A percentile compares a stretch with the other conserved stretches of the same genome.
These are phyloP conservation scores for Melanotaenia trifasciata DNA, from an alignment of 2,797 vertebrate species.

Conservation along the genomic window DNA sequence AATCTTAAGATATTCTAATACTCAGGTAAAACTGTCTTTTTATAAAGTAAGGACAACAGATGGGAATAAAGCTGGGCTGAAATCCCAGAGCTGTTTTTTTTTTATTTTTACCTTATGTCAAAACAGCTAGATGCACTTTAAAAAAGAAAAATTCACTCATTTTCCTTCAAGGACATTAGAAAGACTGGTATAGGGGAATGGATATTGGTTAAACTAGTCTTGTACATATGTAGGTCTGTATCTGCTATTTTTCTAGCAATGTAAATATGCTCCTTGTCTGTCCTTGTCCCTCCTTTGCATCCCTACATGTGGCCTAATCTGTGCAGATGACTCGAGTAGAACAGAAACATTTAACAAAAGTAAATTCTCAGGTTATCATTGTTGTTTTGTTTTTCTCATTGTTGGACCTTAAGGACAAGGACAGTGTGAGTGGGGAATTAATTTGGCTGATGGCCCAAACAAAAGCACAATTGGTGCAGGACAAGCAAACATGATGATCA, in stretches of 20 bases:
- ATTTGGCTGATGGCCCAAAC: background rate
- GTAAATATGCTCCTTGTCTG: background rate
- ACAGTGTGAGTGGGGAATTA: background rate
- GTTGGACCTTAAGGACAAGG: background rate
- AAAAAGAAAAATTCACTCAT: conserved; percentile 10
- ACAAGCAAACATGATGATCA: conserved; percentile 17
- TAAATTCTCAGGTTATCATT: conserved; percentile 1
- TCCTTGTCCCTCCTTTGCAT: background rate
- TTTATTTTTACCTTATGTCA: background rate
- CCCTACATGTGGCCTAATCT: background rate
- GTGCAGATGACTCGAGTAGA: background rate
- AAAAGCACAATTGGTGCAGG: conserved; percentile 23
- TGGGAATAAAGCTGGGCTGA: conserved; percentile 1
- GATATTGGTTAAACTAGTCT: background rate
- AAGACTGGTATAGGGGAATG: background rate
- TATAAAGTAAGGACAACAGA: too few relatives aligned
- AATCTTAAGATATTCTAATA: conserved; percentile 59
- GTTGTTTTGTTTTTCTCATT: conserved; percentile 4
- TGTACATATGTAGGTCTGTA: background rate
- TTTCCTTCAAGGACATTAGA: conserved; percentile 48
- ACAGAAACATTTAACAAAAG: background rate
- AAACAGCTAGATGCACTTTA: conserved; percentile 8
- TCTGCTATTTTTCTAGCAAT: background rate
- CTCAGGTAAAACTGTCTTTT: conserved; percentile 25
- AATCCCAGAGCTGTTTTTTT: conserved; percentile 18